Base-by-base conservation (phyloP, 2,888 invertebrate genomes). In the Nineta flava region DNA sequence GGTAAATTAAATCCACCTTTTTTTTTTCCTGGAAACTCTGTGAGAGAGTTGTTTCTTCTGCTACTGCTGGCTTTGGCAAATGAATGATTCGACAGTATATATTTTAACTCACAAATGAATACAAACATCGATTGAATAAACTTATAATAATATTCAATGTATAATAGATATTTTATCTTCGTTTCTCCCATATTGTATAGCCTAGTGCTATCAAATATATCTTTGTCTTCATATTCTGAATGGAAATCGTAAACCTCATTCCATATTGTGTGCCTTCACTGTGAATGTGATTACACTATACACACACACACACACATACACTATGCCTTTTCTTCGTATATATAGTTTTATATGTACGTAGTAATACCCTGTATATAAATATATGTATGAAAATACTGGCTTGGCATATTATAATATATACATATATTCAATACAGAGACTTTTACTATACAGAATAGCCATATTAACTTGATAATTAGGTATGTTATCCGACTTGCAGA, bases 391-490 rank as follows among this genome's bases (percentile, higher is more conserved):
- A 26, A 26, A 26, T 7, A 26, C 26, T 26, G 26, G 26, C 26
- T 26, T 26, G 26, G 26, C 26, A 26, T 26, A 26, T 26, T 26
- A 26, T n/a, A n/a, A n/a, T 26, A 26, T 26, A 26, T 26, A 26
- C 26, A 26, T 26, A 26, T 26, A 26, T 26, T 26, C 26, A 26
- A 26, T 26, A 26, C 26, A 26, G 26, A 26, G 26, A 26, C 26
- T 26, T 26, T 26, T 26, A 26, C 26, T 73, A 76, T 76, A 75
- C 77, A 75, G 77, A 78, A 80, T 80, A 76, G 77, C 83, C 82
- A 80, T 83, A 83, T 83, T 82, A 83, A 83, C 83, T 84, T 83
- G 83, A 83, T 84, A 84, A 84, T 84, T 84, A 84, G 83, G 79
- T 81, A 78, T 80, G 82, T 81, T 82, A 83, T 83, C 82, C 79